A percentile compares a stretch with the other conserved stretches of the same genome.
Conservation (phyloP, 2,888 invertebrate species). For the Rotaria sp. region DNA sequence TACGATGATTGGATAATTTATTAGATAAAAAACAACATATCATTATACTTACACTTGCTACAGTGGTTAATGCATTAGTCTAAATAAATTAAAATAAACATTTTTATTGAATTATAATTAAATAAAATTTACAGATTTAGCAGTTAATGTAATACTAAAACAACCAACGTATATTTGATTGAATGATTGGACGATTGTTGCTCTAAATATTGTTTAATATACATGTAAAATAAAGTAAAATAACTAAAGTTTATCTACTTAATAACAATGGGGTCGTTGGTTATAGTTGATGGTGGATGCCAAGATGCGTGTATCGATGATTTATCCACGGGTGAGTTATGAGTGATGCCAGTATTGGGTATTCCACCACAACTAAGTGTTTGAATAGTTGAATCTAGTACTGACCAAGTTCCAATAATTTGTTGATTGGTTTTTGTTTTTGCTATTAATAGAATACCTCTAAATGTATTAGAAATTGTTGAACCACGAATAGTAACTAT, state of each 20-base stretch:
- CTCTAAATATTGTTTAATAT: background rate
- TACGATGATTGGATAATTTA: too few relatives aligned
- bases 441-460: background rate
- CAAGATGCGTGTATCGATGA: background rate
- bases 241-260: background rate
- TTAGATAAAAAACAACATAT: too few relatives aligned
- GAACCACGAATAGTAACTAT: background rate
- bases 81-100: background rate
- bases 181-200: background rate
- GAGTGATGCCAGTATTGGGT: background rate
- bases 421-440: background rate
- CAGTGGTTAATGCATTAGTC: too few relatives aligned
- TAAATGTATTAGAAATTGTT: background rate
- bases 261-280: background rate
- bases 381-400: background rate
- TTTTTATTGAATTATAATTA: background rate
- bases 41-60: background rate
- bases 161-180: background rate
- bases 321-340: background rate
- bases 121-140: background rate
- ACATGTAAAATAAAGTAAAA: background rate
- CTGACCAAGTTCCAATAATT: background rate
- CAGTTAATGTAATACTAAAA: background rate
- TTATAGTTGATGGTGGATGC: background rate
- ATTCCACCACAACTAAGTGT: background rate